These are phyloP conservation scores for Rutilus rutilus DNA, from an alignment of 2,113 vertebrate species.

Conservation along the genomic window DNA sequence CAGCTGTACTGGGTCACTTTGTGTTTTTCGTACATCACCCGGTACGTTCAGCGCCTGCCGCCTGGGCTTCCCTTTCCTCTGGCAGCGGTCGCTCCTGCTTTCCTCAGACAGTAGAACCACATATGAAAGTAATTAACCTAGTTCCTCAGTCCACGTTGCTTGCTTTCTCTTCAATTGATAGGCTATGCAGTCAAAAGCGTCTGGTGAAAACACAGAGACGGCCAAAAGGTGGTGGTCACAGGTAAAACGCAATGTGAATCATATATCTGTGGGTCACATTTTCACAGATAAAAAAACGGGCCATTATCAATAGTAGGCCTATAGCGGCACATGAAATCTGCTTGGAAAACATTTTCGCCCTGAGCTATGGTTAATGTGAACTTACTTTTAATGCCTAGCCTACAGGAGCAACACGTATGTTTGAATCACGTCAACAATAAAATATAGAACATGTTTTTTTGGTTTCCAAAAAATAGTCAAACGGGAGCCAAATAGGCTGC, in stretches of 20 bases:
- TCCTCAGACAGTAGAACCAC: slow-evolving; percentile 60
- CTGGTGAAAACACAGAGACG: slow-evolving; percentile 3
- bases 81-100: slow-evolving; percentile 42
- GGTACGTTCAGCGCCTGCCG: not conserved
- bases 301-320: not conserved
- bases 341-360: too few species aligned
- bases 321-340: not conserved
- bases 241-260: not conserved
- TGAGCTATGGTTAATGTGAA: not conserved
- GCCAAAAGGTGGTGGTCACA: not conserved
- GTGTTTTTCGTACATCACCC: slow-evolving; percentile 58
- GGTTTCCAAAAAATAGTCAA: too few species aligned
- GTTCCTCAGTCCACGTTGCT: slow-evolving; percentile 73
- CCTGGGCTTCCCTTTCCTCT: slow-evolving; percentile 21
- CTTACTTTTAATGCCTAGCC: not conserved
- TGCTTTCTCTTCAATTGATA: slow-evolving; percentile 64
- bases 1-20: slow-evolving; percentile 63
- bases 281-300: not conserved
- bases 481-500: too few species aligned
- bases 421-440: too few species aligned
- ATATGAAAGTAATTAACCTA: slow-evolving; percentile 78
- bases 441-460: too few species aligned
- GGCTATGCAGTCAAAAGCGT: slow-evolving; percentile 17
- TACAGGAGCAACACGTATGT: not conserved
- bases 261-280: not conserved